Evolutionary conservation across 2,888 invertebrate genomes (phyloP).

Genomic region (Noctuana brunneofusca): DNA sequence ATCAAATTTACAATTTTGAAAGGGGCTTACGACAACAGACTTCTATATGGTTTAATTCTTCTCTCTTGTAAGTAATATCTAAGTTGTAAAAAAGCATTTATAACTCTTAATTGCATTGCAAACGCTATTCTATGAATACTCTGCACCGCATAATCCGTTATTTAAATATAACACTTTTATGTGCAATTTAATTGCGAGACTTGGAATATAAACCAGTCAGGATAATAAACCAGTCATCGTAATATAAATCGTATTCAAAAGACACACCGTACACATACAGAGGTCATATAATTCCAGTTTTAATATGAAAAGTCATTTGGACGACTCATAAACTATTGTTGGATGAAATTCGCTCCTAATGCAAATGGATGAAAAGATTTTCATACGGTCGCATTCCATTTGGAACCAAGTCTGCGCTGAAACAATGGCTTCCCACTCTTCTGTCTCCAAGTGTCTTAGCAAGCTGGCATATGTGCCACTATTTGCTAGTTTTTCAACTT

Average conservation of each 20-base stretch:
- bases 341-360: conserved; percentile 23
- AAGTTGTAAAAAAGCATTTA: background rate
- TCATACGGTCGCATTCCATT: conserved; percentile 15
- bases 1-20: too few relatives aligned
- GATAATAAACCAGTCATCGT: conserved; percentile 17
- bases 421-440: conserved; percentile 6
- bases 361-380: conserved; percentile 27
- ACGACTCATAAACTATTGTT: conserved; percentile 11
- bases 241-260: conserved; percentile 5
- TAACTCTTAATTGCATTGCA: conserved; percentile 12
- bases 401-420: conserved; percentile 8
- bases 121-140: background rate
- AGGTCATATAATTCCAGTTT: conserved; percentile 19
- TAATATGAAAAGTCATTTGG: conserved; percentile 28
- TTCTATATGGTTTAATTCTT: too few relatives aligned
- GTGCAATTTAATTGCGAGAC: conserved; percentile 12
- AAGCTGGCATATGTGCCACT: background rate
- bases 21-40: too few relatives aligned
- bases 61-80: background rate
- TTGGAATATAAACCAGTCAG: background rate
- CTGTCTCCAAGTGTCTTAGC: background rate
- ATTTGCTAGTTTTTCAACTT: too few relatives aligned
- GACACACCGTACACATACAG: conserved; percentile 21
- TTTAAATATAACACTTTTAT: conserved; percentile 13
- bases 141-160: conserved; percentile 10